Percentiles rank a stretch among this genome's conserved stretches.
Conservation (phyloP, 2,113 vertebrate genomes). For the Nyctibius bracteatus region DNA sequence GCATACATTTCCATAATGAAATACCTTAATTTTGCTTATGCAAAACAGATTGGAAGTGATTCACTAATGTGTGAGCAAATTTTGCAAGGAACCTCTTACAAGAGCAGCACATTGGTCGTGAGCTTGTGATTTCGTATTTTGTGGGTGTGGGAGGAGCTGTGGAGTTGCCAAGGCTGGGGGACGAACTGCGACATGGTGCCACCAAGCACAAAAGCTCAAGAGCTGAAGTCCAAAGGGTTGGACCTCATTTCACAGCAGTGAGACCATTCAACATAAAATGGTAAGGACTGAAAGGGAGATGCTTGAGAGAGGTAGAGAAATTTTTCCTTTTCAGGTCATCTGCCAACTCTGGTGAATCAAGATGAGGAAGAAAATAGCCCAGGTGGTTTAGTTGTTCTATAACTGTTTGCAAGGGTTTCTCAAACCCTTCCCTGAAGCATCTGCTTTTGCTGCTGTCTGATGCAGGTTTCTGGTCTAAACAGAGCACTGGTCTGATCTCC, state of each 20-base stretch:
- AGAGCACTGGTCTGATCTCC: not conserved
- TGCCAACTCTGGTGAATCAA: not conserved
- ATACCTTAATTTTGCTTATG: not conserved
- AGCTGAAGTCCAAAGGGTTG: not conserved
- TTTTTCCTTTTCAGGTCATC: not conserved
- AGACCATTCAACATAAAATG: rapidly evolving
- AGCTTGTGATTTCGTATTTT: not conserved
- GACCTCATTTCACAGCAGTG: not conserved
- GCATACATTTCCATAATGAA: not conserved
- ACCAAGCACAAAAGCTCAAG: not conserved
- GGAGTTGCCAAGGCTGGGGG: not conserved
- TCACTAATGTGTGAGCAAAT: not conserved
- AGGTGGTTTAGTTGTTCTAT: not conserved
- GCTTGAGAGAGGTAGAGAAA: not conserved
- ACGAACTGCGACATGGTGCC: not conserved
- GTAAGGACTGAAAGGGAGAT: not conserved
- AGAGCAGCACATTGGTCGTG: not conserved
- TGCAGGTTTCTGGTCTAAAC: not conserved
- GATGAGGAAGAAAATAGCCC: not conserved
- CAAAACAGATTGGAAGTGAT: not conserved
- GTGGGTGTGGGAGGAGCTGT: not conserved
- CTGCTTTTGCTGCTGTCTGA: not conserved
- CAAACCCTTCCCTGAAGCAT: not conserved
- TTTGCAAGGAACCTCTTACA: not conserved
- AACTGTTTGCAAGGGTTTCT: not conserved